Base-by-base conservation (phyloP, 1,140 invertebrate species). In the Propsilocerus akamusi region DNA sequence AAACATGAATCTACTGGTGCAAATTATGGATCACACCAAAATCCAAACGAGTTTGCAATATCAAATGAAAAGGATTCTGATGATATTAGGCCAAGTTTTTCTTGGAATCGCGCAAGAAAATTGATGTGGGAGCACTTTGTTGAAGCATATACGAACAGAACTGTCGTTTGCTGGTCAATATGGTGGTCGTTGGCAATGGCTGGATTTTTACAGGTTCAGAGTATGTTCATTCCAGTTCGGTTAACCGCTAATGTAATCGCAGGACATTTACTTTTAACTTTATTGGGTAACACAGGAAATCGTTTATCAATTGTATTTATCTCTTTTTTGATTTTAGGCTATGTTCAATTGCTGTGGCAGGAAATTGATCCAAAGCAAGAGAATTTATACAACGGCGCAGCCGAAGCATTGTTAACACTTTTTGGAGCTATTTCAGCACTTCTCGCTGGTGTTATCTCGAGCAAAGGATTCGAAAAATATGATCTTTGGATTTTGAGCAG, bases 141-240 rank as follows among this genome's bases (percentile, higher is more conserved):
- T 22, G 59, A 68, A 7, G 81, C 86, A 22, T 93, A 85, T 62
- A 71, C 74, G 0, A 78, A 85, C 60, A 58, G 58, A 1, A 75
- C 77, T 50, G 75, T 91, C 4, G 26, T 89, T 0, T 83, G 82
- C 58, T 94, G 90, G 90, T 90, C 85, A 1, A 57, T 86, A 11
- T 88, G 90, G 80, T 93, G 86, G 77, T 76, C 87, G 0, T 65
- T 78, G 28, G 75, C 81, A 1, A 80, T 81, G 11, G 86, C 85
- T 57, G 82, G 87, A 4, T 87, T 82, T 66, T 72, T 83, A n/a
- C 86, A 89, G n/a, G n/a, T n/a, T n/a, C n/a, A n/a, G n/a, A n/a
- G n/a, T n/a, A n/a, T n/a, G n/a, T n/a, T n/a, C n/a, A n/a, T n/a
- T n/a, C n/a, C n/a, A n/a, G n/a, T n/a, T n/a, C n/a, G n/a, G n/a